These are phyloP conservation scores for Steatornis caripensis DNA, from an alignment of 2,113 vertebrate species.

Conservation along the genomic window DNA sequence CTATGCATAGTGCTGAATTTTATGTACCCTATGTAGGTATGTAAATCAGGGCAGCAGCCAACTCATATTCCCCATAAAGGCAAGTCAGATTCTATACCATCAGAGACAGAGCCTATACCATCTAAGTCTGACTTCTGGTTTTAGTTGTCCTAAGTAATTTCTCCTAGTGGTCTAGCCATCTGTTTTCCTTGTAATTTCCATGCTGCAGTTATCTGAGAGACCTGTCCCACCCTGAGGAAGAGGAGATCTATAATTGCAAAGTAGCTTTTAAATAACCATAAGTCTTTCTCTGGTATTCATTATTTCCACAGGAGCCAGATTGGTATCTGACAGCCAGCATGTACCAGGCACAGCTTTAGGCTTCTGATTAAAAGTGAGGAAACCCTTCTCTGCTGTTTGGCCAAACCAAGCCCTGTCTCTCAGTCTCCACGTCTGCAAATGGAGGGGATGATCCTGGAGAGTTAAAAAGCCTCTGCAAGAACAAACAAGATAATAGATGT, in stretches of 20 bases:
- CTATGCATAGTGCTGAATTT: neutral
- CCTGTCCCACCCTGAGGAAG: neutral
- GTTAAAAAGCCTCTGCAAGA: neutral
- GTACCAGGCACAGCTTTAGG: neutral
- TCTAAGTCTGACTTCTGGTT: neutral
- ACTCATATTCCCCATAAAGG: neutral
- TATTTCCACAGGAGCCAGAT: neutral
- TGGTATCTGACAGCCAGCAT: neutral
- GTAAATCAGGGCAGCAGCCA: neutral
- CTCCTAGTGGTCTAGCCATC: neutral
- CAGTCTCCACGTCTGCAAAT: neutral
- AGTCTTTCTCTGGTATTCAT: neutral
- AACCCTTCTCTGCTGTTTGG: neutral
- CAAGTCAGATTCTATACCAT: neutral
- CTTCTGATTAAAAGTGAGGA: neutral
- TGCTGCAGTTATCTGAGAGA: neutral
- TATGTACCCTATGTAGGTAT: neutral
- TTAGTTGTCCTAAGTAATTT: neutral
- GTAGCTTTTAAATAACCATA: neutral
- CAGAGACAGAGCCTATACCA: neutral
- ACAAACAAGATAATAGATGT: fast-evolving
- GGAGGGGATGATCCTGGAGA: neutral
- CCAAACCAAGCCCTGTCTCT: neutral
- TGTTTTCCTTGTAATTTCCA: neutral
- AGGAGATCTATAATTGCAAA: neutral